Evolutionary conservation across 1,140 invertebrate genomes (phyloP), one percentile per base, ranked within the genome.

Genomic region (Phortica variegata): DNA sequence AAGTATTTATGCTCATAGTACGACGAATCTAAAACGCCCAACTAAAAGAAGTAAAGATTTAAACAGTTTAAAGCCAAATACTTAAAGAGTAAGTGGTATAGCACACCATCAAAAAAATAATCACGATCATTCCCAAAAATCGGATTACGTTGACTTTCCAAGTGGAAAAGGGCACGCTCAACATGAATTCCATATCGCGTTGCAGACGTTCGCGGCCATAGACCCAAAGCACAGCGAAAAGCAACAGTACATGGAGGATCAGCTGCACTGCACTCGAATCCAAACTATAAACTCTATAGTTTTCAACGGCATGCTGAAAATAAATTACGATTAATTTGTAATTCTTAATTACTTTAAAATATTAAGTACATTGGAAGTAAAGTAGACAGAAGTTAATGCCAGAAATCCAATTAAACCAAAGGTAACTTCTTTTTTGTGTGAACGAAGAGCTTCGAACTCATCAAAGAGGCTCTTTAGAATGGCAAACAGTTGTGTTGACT

Each of bases 101-200:
- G 40, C 47, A 43, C 45, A 56, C 54, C 41, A 56, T 17, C n/a
- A 38, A 7, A 9, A 51, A 2, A 13, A 47, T 12, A 3, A 55
- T 29, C 18, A 33, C 37, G n/a, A 57, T 26, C n/a, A 51, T 50
- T 21, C 47, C 43, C 10, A 57, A 39, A 50, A 53, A 57, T 32
- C 55, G 33, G 8, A 57, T 29, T 2, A 54, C 26, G 44, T 46
- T 54, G 17, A 57, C 29, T 43, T 50, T 49, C 51, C 50, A 57
- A 17, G 55, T 57, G 13, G 50, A 79, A 1, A 90, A 79, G 45
- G 83, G 82, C 52, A 81, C 77, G 6, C 85, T 84, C 3, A 87
- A 81, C 89, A 91, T 91, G 56, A 87, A 85, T 66, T 88, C 79
- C 0, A 91, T 77, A 60, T 91, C 88, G 33, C 78, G 71, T 31